Base-by-base conservation (phyloP, 2,888 invertebrate species). In the Acanthosepion pharaonis region DNA sequence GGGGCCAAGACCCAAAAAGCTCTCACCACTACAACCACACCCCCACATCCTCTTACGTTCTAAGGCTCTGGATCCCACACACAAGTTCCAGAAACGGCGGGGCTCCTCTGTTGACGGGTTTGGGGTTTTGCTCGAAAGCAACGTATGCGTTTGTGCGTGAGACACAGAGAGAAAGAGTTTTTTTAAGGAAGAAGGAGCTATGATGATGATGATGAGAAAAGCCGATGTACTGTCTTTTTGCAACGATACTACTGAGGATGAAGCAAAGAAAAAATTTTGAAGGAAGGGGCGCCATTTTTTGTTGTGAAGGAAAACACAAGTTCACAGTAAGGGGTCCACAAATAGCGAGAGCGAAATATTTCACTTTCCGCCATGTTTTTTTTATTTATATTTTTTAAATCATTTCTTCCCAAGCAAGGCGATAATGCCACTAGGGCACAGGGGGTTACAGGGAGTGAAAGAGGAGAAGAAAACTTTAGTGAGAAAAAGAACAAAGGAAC, bases 141-240 rank as follows among this genome's bases (percentile, higher is more conserved):
- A 28, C n/a, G 9, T 78, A 15, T 78, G n/a, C n/a, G n/a, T 78
- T 9, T 78, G n/a, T 78, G 18, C n/a, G n/a, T n/a, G n/a, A 9
- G 42, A 42, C 42, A 42, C 42, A 42, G 42, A 42, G 42, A 42
- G 42, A 42, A 42, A 42, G 42, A 42, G 42, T 42, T 9, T 78
- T 78, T 78, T 78, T 6, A 78, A 78, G 78, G 78, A 78, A 9
- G 64, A 64, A 64, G 25, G 64, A 25, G 23, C 8, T 5, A 25
- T 78, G 28, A 78, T 78, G 78, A 78, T 78, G 78, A 78, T 78
- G 78, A 78, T 78, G 78, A 78, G 78, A 78, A 78, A 78, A 78
- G 28, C 78, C 5, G 78, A n/a, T 78, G 28, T 78, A 28, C 78
- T n/a, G 78, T n/a, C 78, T 78, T 78, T 78, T 78, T 78, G 78